Evolutionary conservation across 2,797 vertebrate species (phyloP).

Genomic region (Pogonophryne albipinna): DNA sequence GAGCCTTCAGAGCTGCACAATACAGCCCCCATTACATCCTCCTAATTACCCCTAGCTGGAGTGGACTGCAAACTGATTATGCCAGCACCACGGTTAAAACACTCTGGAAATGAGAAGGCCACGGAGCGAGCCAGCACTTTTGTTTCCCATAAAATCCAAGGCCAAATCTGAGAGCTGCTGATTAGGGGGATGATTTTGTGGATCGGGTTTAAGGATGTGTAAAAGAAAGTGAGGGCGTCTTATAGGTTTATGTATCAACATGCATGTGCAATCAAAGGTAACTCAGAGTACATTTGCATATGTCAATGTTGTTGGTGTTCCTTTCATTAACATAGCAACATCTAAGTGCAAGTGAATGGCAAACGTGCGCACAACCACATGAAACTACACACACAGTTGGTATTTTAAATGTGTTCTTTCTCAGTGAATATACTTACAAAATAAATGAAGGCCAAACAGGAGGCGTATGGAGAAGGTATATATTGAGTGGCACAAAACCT

Average conservation of each 20-base stretch:
- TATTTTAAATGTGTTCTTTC: not conserved
- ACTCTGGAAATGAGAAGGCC: slow-evolving; percentile 35
- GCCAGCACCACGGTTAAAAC: slow-evolving; percentile 24
- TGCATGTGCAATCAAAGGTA: not conserved
- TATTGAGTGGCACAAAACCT: slow-evolving; percentile 8
- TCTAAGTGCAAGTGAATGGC: not conserved
- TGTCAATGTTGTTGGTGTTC: not conserved
- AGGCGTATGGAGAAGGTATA: not conserved
- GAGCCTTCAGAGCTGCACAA: slow-evolving; percentile 55
- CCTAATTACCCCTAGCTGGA: slow-evolving; percentile 52
- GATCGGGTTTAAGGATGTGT: slow-evolving; percentile 17
- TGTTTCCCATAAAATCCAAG: slow-evolving; percentile 28
- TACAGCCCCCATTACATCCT: slow-evolving; percentile 42
- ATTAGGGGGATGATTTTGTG: slow-evolving; percentile 32
- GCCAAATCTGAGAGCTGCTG: slow-evolving; percentile 2
- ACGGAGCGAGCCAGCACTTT: slow-evolving; percentile 11
- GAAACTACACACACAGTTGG: not conserved
- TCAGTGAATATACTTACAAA: not conserved
- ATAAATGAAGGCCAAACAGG: not conserved
- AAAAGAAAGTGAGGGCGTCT: not conserved
- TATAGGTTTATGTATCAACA: not conserved
- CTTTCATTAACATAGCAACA: not conserved
- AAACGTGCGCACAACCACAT: not conserved
- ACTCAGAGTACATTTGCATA: not conserved
- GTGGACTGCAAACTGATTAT: slow-evolving; percentile 49